These are phyloP conservation scores for Achatina immaculata DNA, from an alignment of 1,140 invertebrate genomes.

Conservation along the genomic window DNA sequence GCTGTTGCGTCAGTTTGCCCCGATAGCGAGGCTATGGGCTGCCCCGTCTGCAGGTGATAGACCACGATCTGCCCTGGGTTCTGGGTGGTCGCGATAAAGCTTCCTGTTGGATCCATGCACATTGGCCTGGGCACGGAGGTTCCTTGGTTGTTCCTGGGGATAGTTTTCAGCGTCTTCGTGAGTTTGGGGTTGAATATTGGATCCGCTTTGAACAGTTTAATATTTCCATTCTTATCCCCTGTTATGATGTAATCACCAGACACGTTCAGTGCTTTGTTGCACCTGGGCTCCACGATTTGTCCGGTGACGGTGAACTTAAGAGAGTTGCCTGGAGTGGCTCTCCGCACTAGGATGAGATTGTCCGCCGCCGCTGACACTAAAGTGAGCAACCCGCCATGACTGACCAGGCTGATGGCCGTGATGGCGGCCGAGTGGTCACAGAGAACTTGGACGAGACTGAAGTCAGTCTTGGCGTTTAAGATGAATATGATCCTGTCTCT, in stretches of 20 bases:
- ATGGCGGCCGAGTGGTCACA: slow-evolving; percentile 35
- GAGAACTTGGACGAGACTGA: slow-evolving; percentile 29
- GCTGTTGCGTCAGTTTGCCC: neutral
- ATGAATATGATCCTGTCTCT: slow-evolving; percentile 36
- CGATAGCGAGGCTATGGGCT: slow-evolving; percentile 3
- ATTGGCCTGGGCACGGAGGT: neutral
- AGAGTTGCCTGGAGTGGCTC: neutral
- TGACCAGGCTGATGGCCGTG: slow-evolving; percentile 27
- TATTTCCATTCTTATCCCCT: neutral
- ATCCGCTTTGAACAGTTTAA: slow-evolving; percentile 24
- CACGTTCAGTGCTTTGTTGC: neutral
- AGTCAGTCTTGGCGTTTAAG: slow-evolving; percentile 27
- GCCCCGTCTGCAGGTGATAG: slow-evolving; percentile 30
- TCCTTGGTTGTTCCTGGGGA: neutral
- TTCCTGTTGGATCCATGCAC: slow-evolving; percentile 25
- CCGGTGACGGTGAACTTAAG: slow-evolving; percentile 27
- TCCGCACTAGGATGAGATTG: slow-evolving; percentile 10
- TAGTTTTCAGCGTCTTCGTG: neutral
- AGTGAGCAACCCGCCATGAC: slow-evolving; percentile 15
- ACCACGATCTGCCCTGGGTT: slow-evolving; percentile 4
- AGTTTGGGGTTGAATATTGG: slow-evolving; percentile 14
- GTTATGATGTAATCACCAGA: slow-evolving; percentile 12
- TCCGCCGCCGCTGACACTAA: slow-evolving; percentile 27
- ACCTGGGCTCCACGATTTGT: slow-evolving; percentile 8
- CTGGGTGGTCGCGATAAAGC: slow-evolving; percentile 15